These are phyloP conservation scores for Cephus pygmeus DNA, from an alignment of 2,888 invertebrate genomes.

Conservation along the genomic window DNA sequence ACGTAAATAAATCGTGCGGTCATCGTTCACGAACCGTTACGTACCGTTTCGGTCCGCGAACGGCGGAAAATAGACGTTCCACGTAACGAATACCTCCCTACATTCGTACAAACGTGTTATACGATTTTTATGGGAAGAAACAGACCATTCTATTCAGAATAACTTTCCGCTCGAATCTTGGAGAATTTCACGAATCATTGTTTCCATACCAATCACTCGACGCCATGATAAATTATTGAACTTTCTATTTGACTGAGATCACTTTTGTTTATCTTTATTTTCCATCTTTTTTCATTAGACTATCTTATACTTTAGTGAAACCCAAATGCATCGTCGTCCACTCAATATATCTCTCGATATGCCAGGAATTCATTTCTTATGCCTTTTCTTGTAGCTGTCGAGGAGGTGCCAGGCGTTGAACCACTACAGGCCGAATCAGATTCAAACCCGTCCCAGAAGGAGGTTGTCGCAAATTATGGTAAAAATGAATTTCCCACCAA, in stretches of 20 bases:
- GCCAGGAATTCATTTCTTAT: background rate
- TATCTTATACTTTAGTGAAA: background rate
- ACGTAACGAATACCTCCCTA: background rate
- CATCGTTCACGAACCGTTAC: background rate
- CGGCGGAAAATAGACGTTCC: background rate
- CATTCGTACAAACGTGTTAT: background rate
- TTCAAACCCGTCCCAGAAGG: constrained; percentile 3
- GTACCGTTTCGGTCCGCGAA: background rate
- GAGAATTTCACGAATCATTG: background rate
- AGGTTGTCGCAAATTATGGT: constrained; percentile 27
- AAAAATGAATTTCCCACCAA: constrained; percentile 31
- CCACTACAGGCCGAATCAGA: constrained; percentile 31
- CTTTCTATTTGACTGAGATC: background rate
- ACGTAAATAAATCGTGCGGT: background rate
- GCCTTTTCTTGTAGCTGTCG: constrained; percentile 26
- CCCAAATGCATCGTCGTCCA: background rate
- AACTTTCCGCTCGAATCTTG: background rate
- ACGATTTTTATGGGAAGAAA: background rate
- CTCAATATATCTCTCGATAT: background rate
- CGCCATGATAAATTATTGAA: background rate
- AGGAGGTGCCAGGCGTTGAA: constrained; percentile 39
- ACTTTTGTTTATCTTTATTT: background rate
- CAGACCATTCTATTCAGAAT: background rate
- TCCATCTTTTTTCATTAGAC: background rate
- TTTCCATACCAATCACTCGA: background rate